Conservation (phyloP, 2,113 vertebrate species). For the Dasyurus viverrinus region DNA sequence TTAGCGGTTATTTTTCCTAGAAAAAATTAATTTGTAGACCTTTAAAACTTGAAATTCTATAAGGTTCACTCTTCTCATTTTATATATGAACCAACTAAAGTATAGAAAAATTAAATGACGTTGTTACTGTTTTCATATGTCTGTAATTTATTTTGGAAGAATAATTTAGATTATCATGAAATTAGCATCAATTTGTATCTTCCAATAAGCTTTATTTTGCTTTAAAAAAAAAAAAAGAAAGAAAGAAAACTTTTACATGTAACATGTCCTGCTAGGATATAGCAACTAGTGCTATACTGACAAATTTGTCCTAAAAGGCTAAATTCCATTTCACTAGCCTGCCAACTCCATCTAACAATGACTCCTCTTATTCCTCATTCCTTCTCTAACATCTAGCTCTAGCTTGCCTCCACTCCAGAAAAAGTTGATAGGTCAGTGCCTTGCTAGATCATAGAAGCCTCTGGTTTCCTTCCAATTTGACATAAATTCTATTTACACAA, state of each 20-base stretch:
- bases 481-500: neutral
- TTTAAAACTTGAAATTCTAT: constrained; percentile 1
- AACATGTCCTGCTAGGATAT: neutral
- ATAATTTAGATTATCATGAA: constrained; percentile 16
- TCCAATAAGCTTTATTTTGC: constrained; percentile 31
- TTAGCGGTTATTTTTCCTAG: constrained; percentile 25
- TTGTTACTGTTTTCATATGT: constrained; percentile 5
- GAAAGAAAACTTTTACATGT: neutral
- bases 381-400: neutral
- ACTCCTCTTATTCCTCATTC: neutral
- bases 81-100: neutral
- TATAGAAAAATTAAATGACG: neutral
- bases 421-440: neutral
- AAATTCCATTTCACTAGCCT: neutral
- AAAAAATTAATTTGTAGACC: constrained; percentile 6
- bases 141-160: constrained; percentile 8
- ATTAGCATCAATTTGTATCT: neutral
- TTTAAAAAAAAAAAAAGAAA: neutral
- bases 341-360: constrained; percentile 3
- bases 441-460: neutral
- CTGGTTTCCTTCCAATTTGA: constrained; percentile 21
- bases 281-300: neutral
- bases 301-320: constrained; percentile 29
- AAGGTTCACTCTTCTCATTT: neutral
- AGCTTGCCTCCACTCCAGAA: neutral